Percentiles rank a stretch among this genome's conserved stretches.
Evolutionary conservation across 2,888 invertebrate genomes (phyloP).

Genomic region (Orthosia gothica): DNA sequence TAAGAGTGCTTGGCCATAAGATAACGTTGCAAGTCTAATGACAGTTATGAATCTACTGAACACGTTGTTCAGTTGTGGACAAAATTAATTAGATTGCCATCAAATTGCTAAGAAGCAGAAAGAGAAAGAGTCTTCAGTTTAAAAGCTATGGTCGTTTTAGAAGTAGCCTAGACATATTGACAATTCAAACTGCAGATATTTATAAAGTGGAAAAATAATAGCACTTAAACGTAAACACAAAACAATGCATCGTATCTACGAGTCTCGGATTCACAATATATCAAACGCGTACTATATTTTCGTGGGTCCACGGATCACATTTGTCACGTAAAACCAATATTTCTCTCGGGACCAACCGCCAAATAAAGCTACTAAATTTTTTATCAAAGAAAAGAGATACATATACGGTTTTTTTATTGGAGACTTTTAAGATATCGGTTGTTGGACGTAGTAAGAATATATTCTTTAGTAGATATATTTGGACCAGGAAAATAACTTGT

Average conservation of each 20-base stretch:
- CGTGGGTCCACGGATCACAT: slow-evolving; percentile 73
- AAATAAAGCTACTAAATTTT: slow-evolving; percentile 77
- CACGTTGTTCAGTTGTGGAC: too few relatives aligned
- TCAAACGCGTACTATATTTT: slow-evolving; percentile 71
- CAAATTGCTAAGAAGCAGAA: too few relatives aligned
- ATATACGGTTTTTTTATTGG: slow-evolving; percentile 61
- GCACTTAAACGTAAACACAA: slow-evolving; percentile 40
- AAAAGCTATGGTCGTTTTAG: too few relatives aligned
- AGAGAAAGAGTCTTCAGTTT: too few relatives aligned
- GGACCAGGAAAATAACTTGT: background rate
- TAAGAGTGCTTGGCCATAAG: background rate
- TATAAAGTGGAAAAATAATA: background rate
- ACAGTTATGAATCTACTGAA: too few relatives aligned
- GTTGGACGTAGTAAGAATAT: slow-evolving; percentile 35
- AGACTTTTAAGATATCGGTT: slow-evolving; percentile 57
- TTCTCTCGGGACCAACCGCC: slow-evolving; percentile 76
- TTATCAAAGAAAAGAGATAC: slow-evolving; percentile 72
- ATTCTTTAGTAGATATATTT: slow-evolving; percentile 8
- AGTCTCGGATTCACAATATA: slow-evolving; percentile 65
- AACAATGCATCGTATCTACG: slow-evolving; percentile 59
- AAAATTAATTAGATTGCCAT: too few relatives aligned
- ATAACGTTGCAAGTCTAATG: background rate
- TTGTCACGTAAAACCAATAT: slow-evolving; percentile 81
- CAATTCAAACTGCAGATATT: too few relatives aligned
- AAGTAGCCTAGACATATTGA: too few relatives aligned